Evolutionary conservation across 2,888 invertebrate species (phyloP).

Genomic region (Cyclophora albipunctata): DNA sequence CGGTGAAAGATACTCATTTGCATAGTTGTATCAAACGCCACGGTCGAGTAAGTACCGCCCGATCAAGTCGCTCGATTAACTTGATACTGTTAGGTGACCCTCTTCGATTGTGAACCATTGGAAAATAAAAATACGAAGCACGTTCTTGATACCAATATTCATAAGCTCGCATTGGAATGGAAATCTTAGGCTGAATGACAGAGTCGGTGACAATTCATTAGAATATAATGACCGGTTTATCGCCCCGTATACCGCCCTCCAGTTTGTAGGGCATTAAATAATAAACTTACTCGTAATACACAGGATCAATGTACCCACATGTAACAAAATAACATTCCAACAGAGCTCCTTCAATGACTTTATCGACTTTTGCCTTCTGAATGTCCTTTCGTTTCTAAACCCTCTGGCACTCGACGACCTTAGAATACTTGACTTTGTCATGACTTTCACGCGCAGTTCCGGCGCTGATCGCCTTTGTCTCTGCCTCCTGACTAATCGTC

Average conservation of each 20-base stretch:
- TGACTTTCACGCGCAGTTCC: constrained; percentile 6
- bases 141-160: constrained; percentile 17
- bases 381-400: constrained; percentile 22
- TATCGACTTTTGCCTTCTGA: constrained; percentile 54
- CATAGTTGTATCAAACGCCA: constrained; percentile 26
- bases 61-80: constrained; percentile 34
- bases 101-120: constrained; percentile 29
- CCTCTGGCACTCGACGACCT: constrained; percentile 21
- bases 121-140: constrained; percentile 27
- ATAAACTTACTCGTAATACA: too few species aligned
- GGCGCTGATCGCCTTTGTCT: constrained; percentile 16
- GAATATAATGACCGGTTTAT: too few species aligned
- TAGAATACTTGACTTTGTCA: constrained; percentile 15
- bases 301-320: constrained; percentile 51
- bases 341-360: constrained; percentile 70
- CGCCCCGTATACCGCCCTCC: too few species aligned
- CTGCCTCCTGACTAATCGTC: constrained; percentile 28
- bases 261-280: too few species aligned
- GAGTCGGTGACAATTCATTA: too few species aligned
- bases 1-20: constrained; percentile 26
- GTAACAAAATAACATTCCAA: constrained; percentile 70
- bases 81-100: constrained; percentile 50
- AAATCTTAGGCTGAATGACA: constrained; percentile 2
- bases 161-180: constrained; percentile 11
- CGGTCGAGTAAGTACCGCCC: constrained; percentile 32